Percentiles rank a stretch among this genome's conserved stretches.
Conservation (phyloP, 2,797 vertebrate genomes). For the Enteromius fasciolatus region DNA sequence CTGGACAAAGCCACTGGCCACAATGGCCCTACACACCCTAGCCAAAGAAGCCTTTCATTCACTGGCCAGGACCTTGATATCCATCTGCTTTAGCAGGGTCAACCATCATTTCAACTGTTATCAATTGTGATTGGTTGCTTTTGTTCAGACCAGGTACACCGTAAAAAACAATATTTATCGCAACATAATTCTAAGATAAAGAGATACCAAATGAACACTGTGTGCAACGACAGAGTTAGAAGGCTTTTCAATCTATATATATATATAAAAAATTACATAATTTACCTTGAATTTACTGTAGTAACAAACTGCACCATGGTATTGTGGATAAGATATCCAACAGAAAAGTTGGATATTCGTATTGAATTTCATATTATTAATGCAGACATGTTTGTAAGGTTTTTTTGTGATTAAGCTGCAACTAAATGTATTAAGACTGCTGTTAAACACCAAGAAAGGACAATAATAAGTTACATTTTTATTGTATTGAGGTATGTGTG, state of each 20-base stretch:
- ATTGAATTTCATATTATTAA: neutral
- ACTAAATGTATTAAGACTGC: neutral
- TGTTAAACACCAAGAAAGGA: neutral
- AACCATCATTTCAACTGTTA: slow-evolving; percentile 59
- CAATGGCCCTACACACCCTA: slow-evolving; percentile 77
- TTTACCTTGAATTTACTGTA: neutral
- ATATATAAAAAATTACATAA: no score
- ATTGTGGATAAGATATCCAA: no score
- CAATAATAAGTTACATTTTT: neutral
- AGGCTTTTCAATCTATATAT: no score
- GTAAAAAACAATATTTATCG: neutral
- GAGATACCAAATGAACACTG: neutral
- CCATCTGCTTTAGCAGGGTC: slow-evolving; percentile 67
- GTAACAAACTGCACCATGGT: neutral
- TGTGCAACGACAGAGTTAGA: no score
- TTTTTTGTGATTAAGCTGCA: neutral
- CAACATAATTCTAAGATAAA: neutral
- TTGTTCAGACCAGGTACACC: neutral
- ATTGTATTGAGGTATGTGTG: neutral
- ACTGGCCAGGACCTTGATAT: slow-evolving; percentile 65
- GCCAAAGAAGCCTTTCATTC: slow-evolving; percentile 65
- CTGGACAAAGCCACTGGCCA: slow-evolving; percentile 80
- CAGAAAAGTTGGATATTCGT: neutral
- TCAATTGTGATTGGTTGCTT: slow-evolving; percentile 53
- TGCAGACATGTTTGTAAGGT: neutral